These are phyloP conservation scores for Rousettus madagascariensis DNA, from an alignment of 2,797 vertebrate species.

Conservation along the genomic window DNA sequence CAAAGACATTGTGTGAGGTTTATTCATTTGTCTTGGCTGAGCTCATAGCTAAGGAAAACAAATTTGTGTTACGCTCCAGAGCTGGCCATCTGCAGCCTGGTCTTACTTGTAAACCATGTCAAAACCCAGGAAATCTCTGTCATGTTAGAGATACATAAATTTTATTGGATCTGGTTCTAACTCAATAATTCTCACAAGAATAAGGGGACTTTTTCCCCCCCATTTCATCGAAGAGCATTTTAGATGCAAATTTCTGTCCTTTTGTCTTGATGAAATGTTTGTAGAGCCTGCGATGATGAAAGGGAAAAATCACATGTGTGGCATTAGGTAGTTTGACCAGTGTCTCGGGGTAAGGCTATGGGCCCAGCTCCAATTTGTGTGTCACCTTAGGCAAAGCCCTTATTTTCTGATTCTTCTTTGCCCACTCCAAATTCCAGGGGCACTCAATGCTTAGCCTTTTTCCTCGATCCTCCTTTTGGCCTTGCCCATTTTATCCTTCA, in stretches of 20 bases:
- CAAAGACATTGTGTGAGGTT: not conserved
- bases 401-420: not conserved
- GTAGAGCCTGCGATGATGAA: rapidly evolving
- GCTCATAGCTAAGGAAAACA: not conserved
- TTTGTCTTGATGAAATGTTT: not conserved
- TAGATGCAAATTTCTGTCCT: not conserved
- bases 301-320: rapidly evolving
- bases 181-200: not conserved
- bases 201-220: not conserved
- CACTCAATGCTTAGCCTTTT: not conserved
- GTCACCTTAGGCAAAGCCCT: not conserved
- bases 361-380: not conserved
- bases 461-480: not conserved
- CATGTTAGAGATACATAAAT: not conserved
- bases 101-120: not conserved
- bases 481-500: not conserved
- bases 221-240: not conserved
- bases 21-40: not conserved
- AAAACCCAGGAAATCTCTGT: not conserved
- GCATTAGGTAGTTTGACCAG: not conserved
- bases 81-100: too few relatives aligned
- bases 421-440: not conserved
- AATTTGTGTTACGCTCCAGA: not conserved
- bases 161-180: not conserved
- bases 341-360: not conserved